Evolutionary conservation across 2,888 invertebrate species (phyloP).

Genomic region (Taenaris catops): DNA sequence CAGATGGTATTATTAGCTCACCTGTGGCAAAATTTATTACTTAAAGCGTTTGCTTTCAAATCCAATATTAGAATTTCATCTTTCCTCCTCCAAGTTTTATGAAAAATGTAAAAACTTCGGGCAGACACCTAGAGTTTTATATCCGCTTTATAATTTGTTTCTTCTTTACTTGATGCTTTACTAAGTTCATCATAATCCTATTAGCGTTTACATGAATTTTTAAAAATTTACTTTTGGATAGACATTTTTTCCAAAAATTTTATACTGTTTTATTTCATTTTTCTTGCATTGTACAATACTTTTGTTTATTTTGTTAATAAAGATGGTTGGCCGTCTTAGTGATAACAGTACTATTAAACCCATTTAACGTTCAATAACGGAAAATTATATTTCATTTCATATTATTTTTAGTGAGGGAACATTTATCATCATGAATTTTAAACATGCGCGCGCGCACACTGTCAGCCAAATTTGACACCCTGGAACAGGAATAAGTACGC

Average conservation of each 20-base stretch:
- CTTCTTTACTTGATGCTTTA: constrained; percentile 59
- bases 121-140: constrained; percentile 75
- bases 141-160: constrained; percentile 75
- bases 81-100: constrained; percentile 67
- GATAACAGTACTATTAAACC: too few species aligned
- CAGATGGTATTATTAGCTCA: constrained; percentile 91
- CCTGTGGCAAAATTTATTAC: constrained; percentile 77
- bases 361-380: too few species aligned
- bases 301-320: too few species aligned
- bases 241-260: background rate
- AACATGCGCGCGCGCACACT: too few species aligned
- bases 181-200: constrained; percentile 48
- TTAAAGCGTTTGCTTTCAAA: constrained; percentile 67
- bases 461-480: too few species aligned
- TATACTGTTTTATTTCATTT: constrained; percentile 23
- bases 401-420: too few species aligned
- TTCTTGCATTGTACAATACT: too few species aligned
- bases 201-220: constrained; percentile 27
- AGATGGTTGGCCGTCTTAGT: too few species aligned
- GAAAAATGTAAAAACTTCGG: constrained; percentile 76
- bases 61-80: constrained; percentile 77
- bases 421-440: too few species aligned
- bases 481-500: too few species aligned
- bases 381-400: too few species aligned
- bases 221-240: background rate